These are phyloP conservation scores for Drosophila sulfurigaster DNA, from an alignment of 1,140 invertebrate genomes.

Conservation along the genomic window DNA sequence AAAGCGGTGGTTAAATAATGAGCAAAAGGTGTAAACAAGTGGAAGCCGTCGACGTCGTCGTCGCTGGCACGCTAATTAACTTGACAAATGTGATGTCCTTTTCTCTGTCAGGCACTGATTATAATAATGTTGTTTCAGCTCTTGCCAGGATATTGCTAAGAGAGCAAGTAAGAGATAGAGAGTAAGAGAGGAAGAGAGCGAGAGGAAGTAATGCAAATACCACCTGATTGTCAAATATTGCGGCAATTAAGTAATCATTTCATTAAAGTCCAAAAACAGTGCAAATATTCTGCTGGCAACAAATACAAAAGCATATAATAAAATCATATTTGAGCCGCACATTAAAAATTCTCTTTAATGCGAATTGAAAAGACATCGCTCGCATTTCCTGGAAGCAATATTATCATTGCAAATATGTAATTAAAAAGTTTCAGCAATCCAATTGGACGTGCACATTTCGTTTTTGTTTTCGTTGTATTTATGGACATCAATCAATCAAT, in stretches of 20 bases:
- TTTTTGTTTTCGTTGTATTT: too few species aligned
- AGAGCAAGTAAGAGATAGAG: neutral
- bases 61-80: slow-evolving; percentile 64
- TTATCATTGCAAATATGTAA: neutral
- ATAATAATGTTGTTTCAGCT: slow-evolving; percentile 32
- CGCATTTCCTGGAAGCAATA: neutral
- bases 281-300: neutral
- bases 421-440: neutral
- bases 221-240: slow-evolving; percentile 54
- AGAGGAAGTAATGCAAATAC: slow-evolving; percentile 19
- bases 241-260: slow-evolving; percentile 38
- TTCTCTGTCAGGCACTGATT: slow-evolving; percentile 42
- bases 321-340: neutral
- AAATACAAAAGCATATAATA: neutral
- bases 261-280: slow-evolving; percentile 15
- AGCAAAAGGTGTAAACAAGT: slow-evolving; percentile 72
- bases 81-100: slow-evolving; percentile 68
- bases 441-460: too few species aligned
- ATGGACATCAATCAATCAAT: neutral
- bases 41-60: neutral
- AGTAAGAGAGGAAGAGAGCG: neutral
- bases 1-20: slow-evolving; percentile 64
- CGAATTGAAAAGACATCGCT: neutral
- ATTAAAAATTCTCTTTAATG: neutral
- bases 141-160: too few species aligned